A percentile compares a stretch with the other conserved stretches of the same genome.
Conservation (phyloP, 2,888 invertebrate genomes). For the Epirrhoe alternata region DNA sequence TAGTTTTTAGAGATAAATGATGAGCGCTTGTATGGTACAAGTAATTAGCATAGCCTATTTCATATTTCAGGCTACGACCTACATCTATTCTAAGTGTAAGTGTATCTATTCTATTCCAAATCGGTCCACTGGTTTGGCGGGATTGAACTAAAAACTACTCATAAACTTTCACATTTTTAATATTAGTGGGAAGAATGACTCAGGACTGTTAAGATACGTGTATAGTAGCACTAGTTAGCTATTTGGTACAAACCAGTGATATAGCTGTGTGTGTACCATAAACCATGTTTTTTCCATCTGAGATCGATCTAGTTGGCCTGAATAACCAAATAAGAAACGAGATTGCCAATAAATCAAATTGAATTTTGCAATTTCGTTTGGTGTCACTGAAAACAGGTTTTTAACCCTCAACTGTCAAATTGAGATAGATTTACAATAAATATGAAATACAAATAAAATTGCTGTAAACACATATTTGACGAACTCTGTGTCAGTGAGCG, state of each 20-base stretch:
- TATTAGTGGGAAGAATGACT: not conserved
- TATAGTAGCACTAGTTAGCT: not conserved
- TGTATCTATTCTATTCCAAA: too few species aligned
- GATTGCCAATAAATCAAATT: conserved; percentile 35
- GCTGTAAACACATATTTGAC: too few species aligned
- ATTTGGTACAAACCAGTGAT: conserved; percentile 4
- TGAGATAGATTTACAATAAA: conserved; percentile 31
- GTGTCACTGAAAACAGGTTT: conserved; percentile 33
- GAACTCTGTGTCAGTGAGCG: too few species aligned
- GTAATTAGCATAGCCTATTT: too few species aligned
- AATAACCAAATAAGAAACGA: conserved; percentile 32
- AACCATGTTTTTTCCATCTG: conserved; percentile 19
- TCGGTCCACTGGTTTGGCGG: too few species aligned
- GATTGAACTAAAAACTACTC: too few species aligned
- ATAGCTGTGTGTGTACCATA: conserved; percentile 18
- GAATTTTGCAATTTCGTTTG: conserved; percentile 33
- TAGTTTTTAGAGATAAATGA: too few species aligned
- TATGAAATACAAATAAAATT: conserved; percentile 17
- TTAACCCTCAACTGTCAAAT: conserved; percentile 19
- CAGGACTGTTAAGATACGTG: not conserved
- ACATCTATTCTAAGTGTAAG: too few species aligned
- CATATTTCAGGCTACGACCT: too few species aligned
- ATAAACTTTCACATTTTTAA: too few species aligned
- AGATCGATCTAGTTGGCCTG: conserved; percentile 28
- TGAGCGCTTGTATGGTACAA: too few species aligned